Conservation (phyloP, 2,888 invertebrate species). For the Phyto melanocephala region DNA sequence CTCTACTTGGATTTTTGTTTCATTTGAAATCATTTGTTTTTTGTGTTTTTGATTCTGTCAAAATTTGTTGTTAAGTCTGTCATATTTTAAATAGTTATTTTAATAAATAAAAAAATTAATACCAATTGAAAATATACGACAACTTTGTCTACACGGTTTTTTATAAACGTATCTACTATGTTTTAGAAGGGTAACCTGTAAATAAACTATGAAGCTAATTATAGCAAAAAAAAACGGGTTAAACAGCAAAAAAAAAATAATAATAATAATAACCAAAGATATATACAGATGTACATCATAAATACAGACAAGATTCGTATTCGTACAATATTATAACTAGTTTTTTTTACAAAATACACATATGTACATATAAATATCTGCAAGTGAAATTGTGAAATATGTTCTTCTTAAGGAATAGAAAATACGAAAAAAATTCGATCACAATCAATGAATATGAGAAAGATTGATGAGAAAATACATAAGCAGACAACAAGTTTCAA, state of each 20-base stretch:
- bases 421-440: neutral
- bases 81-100: too few species aligned
- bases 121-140: too few species aligned
- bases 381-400: conserved; percentile 48
- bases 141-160: too few species aligned
- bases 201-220: conserved; percentile 15
- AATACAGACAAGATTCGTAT: too few species aligned
- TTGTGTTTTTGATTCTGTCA: too few species aligned
- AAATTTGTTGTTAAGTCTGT: too few species aligned
- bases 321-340: too few species aligned
- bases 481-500: neutral
- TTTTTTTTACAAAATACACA: neutral
- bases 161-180: too few species aligned
- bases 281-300: neutral
- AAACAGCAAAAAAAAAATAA: neutral
- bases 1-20: too few species aligned
- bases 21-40: too few species aligned
- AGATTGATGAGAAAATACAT: neutral
- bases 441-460: neutral
- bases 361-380: neutral
- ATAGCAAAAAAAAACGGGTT: neutral
- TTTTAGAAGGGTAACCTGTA: too few species aligned
- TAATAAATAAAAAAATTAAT: too few species aligned
- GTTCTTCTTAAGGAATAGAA: conserved; percentile 3
- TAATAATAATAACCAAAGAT: neutral